Base-by-base conservation (phyloP, 2,797 vertebrate species). In the Ataeniobius toweri region DNA sequence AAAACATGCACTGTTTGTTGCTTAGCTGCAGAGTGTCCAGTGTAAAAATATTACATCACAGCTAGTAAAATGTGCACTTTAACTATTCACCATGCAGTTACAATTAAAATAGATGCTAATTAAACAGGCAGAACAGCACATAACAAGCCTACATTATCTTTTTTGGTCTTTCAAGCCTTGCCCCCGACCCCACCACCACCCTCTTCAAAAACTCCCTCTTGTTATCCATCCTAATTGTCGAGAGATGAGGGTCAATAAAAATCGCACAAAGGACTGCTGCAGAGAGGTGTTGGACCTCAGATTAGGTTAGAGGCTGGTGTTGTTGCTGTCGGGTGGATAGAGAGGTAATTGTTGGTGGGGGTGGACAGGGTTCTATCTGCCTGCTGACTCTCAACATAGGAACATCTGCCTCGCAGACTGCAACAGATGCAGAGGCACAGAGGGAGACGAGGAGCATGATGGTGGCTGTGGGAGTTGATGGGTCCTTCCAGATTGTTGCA, bases 341-440 rank as follows among this genome's bases (percentile, higher is more conserved):
- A 92, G 86, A 88, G 82, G 87, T 85, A 85, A 89, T 90, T 80
- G 71, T 73, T 81, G 68, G 72, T 46, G 70, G 80, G 83, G 71
- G 28, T 71, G 22, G 56, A 41, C 12, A 48, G 80, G 55, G 69
- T 78, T 85, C 81, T 92, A 78, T 90, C 82, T 90, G 89, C 92
- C 92, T 89, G 89, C 91, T 94, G 93, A 87, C 88, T 93, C 88
- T 88, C 80, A 86, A 85, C 89, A 72, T 83, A 86, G 89, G 81
- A 94, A 94, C 93, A 93, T 94, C 93, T 94, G 93, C 92, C 89
- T 89, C 77, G 50, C 88, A 91, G 90, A 78, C 86, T 69, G 83
- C 86, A 92, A 90, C 94, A 94, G 94, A 94, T 94, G 93, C 91
- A 90, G 85, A 88, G 74, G 82, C 91, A 80, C 86, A 78, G 86